A percentile compares a stretch with the other conserved stretches of the same genome.
Conservation (phyloP, 1,140 invertebrate genomes). For the Trichonephila clavata region DNA sequence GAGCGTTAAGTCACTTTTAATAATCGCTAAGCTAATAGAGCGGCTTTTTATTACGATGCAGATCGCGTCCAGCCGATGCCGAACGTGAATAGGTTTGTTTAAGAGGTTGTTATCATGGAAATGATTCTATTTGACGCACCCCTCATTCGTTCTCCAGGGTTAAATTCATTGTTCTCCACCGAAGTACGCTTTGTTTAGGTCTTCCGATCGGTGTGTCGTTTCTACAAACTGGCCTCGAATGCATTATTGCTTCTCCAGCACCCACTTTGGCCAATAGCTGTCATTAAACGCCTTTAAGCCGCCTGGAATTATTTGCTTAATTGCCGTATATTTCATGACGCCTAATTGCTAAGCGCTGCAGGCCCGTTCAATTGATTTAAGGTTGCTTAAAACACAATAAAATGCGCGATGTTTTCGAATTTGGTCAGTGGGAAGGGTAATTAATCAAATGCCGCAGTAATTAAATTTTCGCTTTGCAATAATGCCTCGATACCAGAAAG, state of each 20-base stretch:
- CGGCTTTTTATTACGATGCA: constrained; percentile 63
- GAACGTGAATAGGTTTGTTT: constrained; percentile 22
- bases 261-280: constrained; percentile 48
- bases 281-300: constrained; percentile 61
- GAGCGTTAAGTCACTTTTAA: constrained; percentile 48
- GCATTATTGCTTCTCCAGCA: constrained; percentile 42
- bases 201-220: constrained; percentile 6
- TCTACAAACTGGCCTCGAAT: constrained; percentile 30
- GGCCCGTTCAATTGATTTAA: constrained; percentile 60
- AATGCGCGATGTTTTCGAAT: constrained; percentile 42
- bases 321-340: constrained; percentile 49
- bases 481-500: constrained; percentile 9
- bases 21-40: constrained; percentile 40
- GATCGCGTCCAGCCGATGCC: constrained; percentile 21
- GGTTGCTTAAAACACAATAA: constrained; percentile 51
- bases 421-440: constrained; percentile 43
- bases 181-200: constrained; percentile 31
- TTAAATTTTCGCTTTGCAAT: constrained; percentile 54
- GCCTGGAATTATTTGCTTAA: constrained; percentile 64
- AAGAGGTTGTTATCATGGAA: constrained; percentile 5
- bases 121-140: constrained; percentile 51
- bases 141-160: constrained; percentile 15
- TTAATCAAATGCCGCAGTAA: constrained; percentile 58
- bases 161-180: neutral
- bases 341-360: constrained; percentile 52